Evolutionary conservation across 1,140 invertebrate genomes (phyloP).

Genomic region (Belonocnema kinseyi): DNA sequence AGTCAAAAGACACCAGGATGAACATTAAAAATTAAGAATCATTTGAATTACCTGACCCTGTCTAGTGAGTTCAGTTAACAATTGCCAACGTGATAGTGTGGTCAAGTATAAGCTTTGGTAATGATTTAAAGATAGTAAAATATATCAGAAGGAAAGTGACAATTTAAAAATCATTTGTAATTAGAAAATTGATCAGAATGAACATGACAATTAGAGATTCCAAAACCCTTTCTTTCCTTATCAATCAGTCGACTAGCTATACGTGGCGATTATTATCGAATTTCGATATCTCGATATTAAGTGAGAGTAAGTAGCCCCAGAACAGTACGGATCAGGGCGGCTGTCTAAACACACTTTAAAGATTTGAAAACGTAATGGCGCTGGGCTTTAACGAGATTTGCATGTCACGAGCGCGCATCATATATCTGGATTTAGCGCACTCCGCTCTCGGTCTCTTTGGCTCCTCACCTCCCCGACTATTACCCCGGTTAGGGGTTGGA

Average conservation of each 20-base stretch:
- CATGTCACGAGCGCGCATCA: constrained; percentile 76
- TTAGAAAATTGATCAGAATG: no score
- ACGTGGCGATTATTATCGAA: background rate
- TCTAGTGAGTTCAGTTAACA: no score
- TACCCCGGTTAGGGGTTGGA: constrained; percentile 63
- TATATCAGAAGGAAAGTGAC: no score
- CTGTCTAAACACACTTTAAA: constrained; percentile 77
- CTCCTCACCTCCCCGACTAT: constrained; percentile 58
- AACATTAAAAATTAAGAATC: no score
- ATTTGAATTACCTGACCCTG: no score
- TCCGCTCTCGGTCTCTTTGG: constrained; percentile 41
- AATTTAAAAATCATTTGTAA: no score
- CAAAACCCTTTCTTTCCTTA: background rate
- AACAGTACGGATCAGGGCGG: constrained; percentile 57
- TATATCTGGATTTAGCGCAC: constrained; percentile 76
- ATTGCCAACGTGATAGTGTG: no score
- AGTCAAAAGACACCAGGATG: no score
- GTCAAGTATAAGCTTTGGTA: no score
- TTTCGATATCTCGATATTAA: constrained; percentile 35
- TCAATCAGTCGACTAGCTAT: background rate
- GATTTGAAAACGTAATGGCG: constrained; percentile 77
- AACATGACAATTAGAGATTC: no score
- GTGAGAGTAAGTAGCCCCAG: constrained; percentile 49
- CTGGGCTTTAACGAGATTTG: constrained; percentile 75
- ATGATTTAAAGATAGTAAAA: no score